Evolutionary conservation across 2,888 invertebrate genomes (phyloP).

Genomic region (Coenonympha glycerion): DNA sequence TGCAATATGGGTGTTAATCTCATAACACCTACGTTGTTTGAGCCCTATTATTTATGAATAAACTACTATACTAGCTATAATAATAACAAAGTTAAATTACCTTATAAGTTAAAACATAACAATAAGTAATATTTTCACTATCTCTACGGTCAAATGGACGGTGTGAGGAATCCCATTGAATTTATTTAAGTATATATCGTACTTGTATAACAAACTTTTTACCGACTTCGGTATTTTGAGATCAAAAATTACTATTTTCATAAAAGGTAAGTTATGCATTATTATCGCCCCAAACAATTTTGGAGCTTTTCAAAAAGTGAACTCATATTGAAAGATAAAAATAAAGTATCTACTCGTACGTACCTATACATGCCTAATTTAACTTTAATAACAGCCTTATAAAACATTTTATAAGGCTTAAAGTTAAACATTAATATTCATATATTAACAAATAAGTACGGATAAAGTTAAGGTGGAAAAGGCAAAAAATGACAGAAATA

Average conservation of each 20-base stretch:
- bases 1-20: slow-evolving; percentile 7
- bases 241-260: background rate
- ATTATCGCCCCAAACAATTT: background rate
- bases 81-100: background rate
- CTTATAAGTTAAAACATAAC: too few species aligned
- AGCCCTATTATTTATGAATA: slow-evolving; percentile 8
- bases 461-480: background rate
- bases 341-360: background rate
- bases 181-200: too few species aligned
- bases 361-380: too few species aligned
- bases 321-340: background rate
- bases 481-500: background rate
- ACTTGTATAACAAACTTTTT: background rate
- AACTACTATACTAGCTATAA: slow-evolving; percentile 5
- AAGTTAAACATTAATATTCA: background rate
- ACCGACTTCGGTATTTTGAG: too few species aligned
- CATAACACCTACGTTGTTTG: slow-evolving; percentile 10
- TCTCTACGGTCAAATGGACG: too few species aligned
- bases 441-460: background rate
- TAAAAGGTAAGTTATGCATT: background rate
- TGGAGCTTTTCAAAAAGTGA: background rate
- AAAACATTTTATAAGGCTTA: too few species aligned
- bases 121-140: too few species aligned
- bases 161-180: too few species aligned
- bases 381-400: background rate